phyloP scores from a whole-genome alignment of 1,140 invertebrate genomes.

The Macrobrachium rosenbergii region DNA sequence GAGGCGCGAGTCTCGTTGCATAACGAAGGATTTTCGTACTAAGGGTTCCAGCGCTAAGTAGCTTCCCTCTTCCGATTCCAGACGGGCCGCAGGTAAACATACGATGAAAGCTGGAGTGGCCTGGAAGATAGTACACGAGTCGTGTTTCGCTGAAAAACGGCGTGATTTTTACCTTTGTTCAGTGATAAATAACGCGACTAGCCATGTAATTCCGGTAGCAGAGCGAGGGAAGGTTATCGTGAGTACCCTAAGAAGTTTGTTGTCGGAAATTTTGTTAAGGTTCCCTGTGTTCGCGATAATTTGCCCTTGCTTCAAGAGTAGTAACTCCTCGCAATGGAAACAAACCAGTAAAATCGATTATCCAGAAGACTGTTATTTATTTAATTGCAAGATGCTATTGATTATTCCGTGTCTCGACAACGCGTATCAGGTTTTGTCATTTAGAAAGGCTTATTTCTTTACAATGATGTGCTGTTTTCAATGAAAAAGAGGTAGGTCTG shows the following conservation, averaged over 20 bases:
- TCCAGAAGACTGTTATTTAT: too few relatives aligned
- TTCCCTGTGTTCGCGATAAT: background rate
- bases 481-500: too few relatives aligned
- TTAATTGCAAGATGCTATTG: too few relatives aligned
- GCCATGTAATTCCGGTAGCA: slow-evolving; percentile 37
- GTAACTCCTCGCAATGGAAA: too few relatives aligned
- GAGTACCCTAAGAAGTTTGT: background rate
- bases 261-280: background rate
- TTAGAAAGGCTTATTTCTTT: too few relatives aligned
- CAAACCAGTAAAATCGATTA: too few relatives aligned
- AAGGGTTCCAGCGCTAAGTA: background rate
- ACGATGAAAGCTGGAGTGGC: slow-evolving; percentile 51
- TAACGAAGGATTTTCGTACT: slow-evolving; percentile 6
- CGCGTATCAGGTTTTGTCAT: too few relatives aligned
- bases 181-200: slow-evolving; percentile 2
- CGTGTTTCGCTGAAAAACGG: slow-evolving; percentile 1
- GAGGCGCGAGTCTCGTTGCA: slow-evolving; percentile 22
- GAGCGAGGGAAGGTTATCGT: slow-evolving; percentile 22
- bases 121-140: slow-evolving; percentile 23
- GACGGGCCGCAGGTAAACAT: slow-evolving; percentile 54
- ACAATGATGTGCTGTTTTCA: too few relatives aligned
- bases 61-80: slow-evolving; percentile 33
- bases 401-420: too few relatives aligned
- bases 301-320: too few relatives aligned
- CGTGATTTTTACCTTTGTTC: slow-evolving; percentile 23